Percentiles rank a stretch among this genome's conserved stretches.
Evolutionary conservation across 2,888 invertebrate genomes (phyloP).

Genomic region (Abrostola tripartita): DNA sequence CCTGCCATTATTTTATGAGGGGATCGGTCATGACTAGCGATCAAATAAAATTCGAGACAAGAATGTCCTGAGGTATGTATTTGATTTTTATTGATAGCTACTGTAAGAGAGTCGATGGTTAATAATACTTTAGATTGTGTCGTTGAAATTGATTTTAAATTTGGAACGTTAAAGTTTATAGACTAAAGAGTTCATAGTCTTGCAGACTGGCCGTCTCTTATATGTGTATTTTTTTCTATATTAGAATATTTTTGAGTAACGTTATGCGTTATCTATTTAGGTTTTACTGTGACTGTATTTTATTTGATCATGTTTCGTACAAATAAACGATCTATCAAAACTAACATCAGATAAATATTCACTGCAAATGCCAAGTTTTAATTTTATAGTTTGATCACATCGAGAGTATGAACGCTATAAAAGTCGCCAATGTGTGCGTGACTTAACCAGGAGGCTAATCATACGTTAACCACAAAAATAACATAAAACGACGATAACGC

Average conservation of each 20-base stretch:
- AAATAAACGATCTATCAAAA: too few relatives aligned
- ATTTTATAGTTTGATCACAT: background rate
- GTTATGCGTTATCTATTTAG: background rate
- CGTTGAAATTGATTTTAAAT: slow-evolving; percentile 9
- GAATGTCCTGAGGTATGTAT: slow-evolving; percentile 1
- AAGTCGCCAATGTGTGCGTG: slow-evolving; percentile 37
- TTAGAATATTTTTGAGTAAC: background rate
- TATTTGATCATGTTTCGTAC: too few relatives aligned
- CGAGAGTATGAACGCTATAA: background rate
- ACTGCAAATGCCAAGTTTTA: slow-evolving; percentile 2
- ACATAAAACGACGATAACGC: slow-evolving; percentile 58
- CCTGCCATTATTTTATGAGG: too few relatives aligned
- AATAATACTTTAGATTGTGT: background rate
- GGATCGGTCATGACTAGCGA: slow-evolving; percentile 1
- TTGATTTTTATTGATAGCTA: slow-evolving; percentile 9
- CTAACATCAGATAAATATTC: background rate
- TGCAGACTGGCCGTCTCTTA: too few relatives aligned
- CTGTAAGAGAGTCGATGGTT: slow-evolving; percentile 3
- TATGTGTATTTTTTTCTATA: too few relatives aligned
- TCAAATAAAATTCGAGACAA: slow-evolving; percentile 20
- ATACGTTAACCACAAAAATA: slow-evolving; percentile 66
- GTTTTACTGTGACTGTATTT: too few relatives aligned
- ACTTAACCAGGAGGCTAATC: slow-evolving; percentile 56
- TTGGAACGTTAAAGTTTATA: slow-evolving; percentile 3
- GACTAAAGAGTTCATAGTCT: background rate